A percentile compares a stretch with the other conserved stretches of the same genome.
Conservation (phyloP, 2,888 invertebrate genomes). For the Emmelina monodactyla region DNA sequence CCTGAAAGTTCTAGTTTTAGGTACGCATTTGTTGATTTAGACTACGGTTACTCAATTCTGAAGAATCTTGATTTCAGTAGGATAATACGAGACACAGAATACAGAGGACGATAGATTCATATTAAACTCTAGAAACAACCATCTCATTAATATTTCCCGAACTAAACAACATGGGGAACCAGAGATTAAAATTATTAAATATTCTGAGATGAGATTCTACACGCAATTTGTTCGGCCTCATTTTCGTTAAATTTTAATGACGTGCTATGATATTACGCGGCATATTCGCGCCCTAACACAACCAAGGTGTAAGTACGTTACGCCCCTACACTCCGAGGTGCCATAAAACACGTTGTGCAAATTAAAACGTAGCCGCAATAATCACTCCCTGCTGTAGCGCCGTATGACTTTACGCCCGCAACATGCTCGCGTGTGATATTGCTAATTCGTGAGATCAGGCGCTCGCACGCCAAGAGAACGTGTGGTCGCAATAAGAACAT, state of each 20-base stretch:
- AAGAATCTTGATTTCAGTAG: too few relatives aligned
- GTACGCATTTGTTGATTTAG: too few relatives aligned
- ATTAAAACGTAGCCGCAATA: conserved; percentile 54
- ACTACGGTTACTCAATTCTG: too few relatives aligned
- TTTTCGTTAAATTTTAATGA: conserved; percentile 20
- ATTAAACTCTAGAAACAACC: neutral
- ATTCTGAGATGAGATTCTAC: conserved; percentile 2
- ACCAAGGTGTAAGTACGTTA: conserved; percentile 18
- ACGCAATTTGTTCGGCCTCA: conserved; percentile 9
- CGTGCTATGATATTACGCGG: conserved; percentile 17
- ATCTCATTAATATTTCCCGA: neutral
- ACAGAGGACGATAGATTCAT: too few relatives aligned
- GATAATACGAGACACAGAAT: neutral
- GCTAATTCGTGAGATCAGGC: conserved; percentile 25
- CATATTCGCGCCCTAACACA: conserved; percentile 11
- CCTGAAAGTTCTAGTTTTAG: too few relatives aligned
- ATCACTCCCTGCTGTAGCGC: conserved; percentile 30
- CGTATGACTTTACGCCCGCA: conserved; percentile 23
- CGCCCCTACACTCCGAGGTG: conserved; percentile 18
- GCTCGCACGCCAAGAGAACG: too few relatives aligned
- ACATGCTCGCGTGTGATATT: conserved; percentile 22
- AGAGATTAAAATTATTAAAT: neutral
- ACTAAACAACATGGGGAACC: neutral
- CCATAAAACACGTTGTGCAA: conserved; percentile 48
- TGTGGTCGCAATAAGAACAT: too few relatives aligned